Evolutionary conservation across 1,140 invertebrate species (phyloP).

Genomic region (Drosophila ohnishii): DNA sequence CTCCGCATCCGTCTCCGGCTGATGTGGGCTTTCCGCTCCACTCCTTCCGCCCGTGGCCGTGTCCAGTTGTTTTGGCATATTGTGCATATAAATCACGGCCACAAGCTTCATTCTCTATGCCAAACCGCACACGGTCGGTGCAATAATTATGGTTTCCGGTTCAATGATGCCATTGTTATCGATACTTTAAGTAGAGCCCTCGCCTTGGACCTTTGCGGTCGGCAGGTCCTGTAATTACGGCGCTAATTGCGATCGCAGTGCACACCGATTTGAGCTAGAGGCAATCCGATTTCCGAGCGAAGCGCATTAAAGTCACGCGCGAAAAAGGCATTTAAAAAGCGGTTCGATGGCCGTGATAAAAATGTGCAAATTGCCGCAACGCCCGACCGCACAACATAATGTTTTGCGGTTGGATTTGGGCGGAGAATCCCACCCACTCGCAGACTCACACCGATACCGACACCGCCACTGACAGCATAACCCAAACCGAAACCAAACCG

Average conservation of each 20-base stretch:
- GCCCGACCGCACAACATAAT: conserved; percentile 73
- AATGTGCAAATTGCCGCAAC: conserved; percentile 67
- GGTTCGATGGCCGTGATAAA: conserved; percentile 48
- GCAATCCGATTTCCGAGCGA: conserved; percentile 18
- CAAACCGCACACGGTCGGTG: conserved; percentile 23
- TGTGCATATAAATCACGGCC: conserved; percentile 61
- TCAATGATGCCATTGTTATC: conserved; percentile 49
- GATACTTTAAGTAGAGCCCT: conserved; percentile 27
- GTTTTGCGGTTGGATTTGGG: conserved; percentile 69
- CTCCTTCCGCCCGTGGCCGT: conserved; percentile 6
- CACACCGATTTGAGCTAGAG: conserved; percentile 12
- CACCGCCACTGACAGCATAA: not conserved
- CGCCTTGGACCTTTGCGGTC: conserved; percentile 20
- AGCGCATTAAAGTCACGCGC: conserved; percentile 35
- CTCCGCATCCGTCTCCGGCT: not conserved
- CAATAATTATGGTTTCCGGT: conserved; percentile 71
- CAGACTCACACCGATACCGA: not conserved
- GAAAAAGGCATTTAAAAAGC: conserved; percentile 35
- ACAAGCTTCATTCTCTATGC: conserved; percentile 41
- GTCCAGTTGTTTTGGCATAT: conserved; percentile 62
- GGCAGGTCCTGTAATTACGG: conserved; percentile 30
- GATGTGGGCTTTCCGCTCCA: conserved; percentile 22
- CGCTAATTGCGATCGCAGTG: conserved; percentile 24
- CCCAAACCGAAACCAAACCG: conserved; percentile 4
- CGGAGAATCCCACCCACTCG: not conserved